Evolutionary conservation across 2,888 invertebrate genomes (phyloP), one percentile per base, ranked within the genome.

Genomic region (Aphrophora alni): DNA sequence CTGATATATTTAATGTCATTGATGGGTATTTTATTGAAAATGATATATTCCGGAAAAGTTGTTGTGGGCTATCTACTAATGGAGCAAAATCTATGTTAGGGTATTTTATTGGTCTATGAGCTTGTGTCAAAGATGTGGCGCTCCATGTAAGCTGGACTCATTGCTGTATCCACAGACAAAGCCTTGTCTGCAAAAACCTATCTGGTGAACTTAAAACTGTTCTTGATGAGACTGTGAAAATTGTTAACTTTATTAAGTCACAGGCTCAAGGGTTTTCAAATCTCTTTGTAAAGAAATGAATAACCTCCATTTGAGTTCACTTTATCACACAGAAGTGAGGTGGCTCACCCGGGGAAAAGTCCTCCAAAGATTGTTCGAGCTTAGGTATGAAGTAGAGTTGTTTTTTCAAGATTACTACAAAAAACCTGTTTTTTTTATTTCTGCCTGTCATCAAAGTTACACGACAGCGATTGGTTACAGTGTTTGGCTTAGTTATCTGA

Each of bases 121-220:
- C 69, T 26, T 26, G 69, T 26, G 69, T 69, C 26, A 69, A 69
- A 21, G 69, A 69, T 4, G 69, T 69, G 25, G 26, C 14, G 26
- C 69, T 21, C 26, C 24, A 10, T 21, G 24, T 26, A 69, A 24
- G 26, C 69, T 69, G 24, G 24, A 69, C 69, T 69, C 69, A 21
- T 17, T 69, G 69, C 69, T 69, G 14, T 69, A 69, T 69, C 17
- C 69, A 69, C 25, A 69, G 69, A 21, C 69, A 69, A 69, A 69
- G 69, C 17, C 69, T 21, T 21, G 24, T 44, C 69, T 8, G 69
- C 69, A 69, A 69, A 69, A 14, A 14, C 24, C 69, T 69, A 69
- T 26, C 69, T 69, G 17, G 69, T 21, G 69, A n/a, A n/a, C n/a
- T n/a, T n/a, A n/a, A n/a, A n/a, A n/a, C n/a, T n/a, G n/a, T n/a